A percentile compares a stretch with the other conserved stretches of the same genome.
These are phyloP conservation scores for Brevipalpus yothersi DNA, from an alignment of 1,140 invertebrate species.

Conservation along the genomic window DNA sequence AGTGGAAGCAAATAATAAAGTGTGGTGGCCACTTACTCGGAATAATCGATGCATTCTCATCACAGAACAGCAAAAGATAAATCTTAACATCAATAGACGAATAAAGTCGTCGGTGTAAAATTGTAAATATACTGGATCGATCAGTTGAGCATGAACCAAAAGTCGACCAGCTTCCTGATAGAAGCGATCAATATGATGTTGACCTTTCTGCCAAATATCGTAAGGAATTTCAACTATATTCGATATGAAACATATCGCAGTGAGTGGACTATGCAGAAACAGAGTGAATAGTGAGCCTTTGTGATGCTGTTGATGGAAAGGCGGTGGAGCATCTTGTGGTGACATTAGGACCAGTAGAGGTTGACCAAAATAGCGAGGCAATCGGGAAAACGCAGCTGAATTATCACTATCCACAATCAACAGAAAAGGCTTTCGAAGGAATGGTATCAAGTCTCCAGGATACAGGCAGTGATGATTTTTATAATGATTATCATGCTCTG, in stretches of 20 bases:
- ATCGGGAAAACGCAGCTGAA: slow-evolving; percentile 73
- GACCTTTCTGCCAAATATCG: slow-evolving; percentile 66
- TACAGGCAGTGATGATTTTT: slow-evolving; percentile 32
- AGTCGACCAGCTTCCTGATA: slow-evolving; percentile 62
- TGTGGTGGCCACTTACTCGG: slow-evolving; percentile 20
- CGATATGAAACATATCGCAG: slow-evolving; percentile 74
- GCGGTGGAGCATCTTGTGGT: slow-evolving; percentile 58
- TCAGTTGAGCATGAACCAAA: slow-evolving; percentile 43
- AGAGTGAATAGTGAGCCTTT: slow-evolving; percentile 81
- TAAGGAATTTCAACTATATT: slow-evolving; percentile 61
- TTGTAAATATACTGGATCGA: slow-evolving; percentile 55
- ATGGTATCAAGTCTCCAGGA: slow-evolving; percentile 74
- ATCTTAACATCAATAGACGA: slow-evolving; percentile 55
- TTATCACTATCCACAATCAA: slow-evolving; percentile 86
- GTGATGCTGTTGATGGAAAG: slow-evolving; percentile 62
- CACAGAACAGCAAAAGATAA: slow-evolving; percentile 75
- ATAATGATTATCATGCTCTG: background rate
- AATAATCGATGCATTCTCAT: slow-evolving; percentile 54
- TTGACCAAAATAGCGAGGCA: slow-evolving; percentile 75
- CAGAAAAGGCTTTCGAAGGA: slow-evolving; percentile 71
- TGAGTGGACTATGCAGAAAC: slow-evolving; percentile 77
- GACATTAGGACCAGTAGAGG: slow-evolving; percentile 85
- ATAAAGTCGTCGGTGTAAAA: slow-evolving; percentile 88
- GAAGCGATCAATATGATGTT: slow-evolving; percentile 62
- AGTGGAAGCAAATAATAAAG: background rate